Conservation (phyloP, 2,888 invertebrate species). For the Dyspetes luteomarginatus region DNA sequence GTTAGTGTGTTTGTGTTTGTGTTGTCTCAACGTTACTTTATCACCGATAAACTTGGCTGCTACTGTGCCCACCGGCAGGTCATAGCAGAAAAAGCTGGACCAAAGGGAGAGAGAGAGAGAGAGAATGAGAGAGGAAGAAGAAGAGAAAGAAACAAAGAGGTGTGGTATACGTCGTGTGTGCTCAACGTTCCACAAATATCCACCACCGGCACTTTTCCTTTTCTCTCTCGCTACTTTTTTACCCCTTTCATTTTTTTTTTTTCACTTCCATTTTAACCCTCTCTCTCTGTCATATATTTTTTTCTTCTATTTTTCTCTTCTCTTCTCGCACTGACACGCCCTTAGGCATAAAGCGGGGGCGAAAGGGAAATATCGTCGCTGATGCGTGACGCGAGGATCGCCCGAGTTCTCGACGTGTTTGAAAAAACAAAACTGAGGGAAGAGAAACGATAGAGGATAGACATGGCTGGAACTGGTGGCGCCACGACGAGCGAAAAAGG, state of each 20-base stretch:
- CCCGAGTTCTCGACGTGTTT: background rate
- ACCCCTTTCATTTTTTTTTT: slow-evolving; percentile 20
- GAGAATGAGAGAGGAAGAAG: slow-evolving; percentile 35
- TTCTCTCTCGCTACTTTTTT: slow-evolving; percentile 17
- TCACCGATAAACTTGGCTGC: slow-evolving; percentile 61
- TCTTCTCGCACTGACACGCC: background rate
- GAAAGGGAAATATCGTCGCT: slow-evolving; percentile 33
- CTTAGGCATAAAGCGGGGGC: background rate
- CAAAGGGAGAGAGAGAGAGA: slow-evolving; percentile 31
- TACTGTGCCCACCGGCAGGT: slow-evolving; percentile 25
- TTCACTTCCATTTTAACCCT: slow-evolving; percentile 25
- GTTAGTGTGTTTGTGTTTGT: slow-evolving; percentile 18
- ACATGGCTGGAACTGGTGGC: background rate
- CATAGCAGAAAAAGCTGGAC: slow-evolving; percentile 9
- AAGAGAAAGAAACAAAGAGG: slow-evolving; percentile 14
- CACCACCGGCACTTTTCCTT: slow-evolving; percentile 40
- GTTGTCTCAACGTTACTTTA: slow-evolving; percentile 64
- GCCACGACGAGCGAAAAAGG: background rate
- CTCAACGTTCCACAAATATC: slow-evolving; percentile 61
- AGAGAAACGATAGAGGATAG: background rate
- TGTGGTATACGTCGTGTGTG: slow-evolving; percentile 1
- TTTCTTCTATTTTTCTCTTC: slow-evolving; percentile 1
- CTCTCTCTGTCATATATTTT: background rate
- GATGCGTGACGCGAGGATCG: background rate
- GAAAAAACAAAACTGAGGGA: background rate